Evolutionary conservation across 2,888 invertebrate genomes (phyloP).

Genomic region (Odontocerum albicorne): DNA sequence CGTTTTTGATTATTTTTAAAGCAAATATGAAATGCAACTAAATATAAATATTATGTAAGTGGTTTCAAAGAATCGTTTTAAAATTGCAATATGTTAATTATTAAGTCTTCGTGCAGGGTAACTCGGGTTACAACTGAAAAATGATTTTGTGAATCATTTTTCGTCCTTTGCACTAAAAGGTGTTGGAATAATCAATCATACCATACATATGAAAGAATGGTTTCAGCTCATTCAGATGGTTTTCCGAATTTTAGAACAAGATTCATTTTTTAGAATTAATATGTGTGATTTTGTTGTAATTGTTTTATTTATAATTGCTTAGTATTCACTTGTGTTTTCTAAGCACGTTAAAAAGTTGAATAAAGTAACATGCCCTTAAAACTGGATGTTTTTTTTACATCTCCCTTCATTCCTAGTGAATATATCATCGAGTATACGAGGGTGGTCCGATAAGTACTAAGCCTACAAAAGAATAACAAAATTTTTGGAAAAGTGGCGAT

Average conservation of each 20-base stretch:
- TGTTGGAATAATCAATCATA: too few relatives aligned
- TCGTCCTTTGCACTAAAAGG: constrained; percentile 9
- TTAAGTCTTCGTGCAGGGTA: constrained; percentile 37
- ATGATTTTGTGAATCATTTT: constrained; percentile 16
- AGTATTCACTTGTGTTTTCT: constrained; percentile 24
- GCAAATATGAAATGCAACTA: background rate
- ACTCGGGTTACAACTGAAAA: constrained; percentile 30
- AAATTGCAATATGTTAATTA: constrained; percentile 27
- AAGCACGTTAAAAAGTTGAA: constrained; percentile 14
- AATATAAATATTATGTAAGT: constrained; percentile 12
- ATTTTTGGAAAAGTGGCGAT: too few relatives aligned
- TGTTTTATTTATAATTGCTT: constrained; percentile 25
- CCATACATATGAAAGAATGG: too few relatives aligned
- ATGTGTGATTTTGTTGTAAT: constrained; percentile 19
- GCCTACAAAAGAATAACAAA: too few relatives aligned
- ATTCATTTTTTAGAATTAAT: background rate
- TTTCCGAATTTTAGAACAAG: too few relatives aligned
- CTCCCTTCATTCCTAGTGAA: too few relatives aligned
- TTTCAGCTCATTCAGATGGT: too few relatives aligned
- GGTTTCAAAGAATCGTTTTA: background rate
- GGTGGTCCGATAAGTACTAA: too few relatives aligned
- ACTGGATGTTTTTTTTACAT: too few relatives aligned
- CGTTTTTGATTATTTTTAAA: background rate
- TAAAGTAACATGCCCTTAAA: too few relatives aligned
- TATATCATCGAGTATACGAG: too few relatives aligned